Evolutionary conservation across 2,888 invertebrate species (phyloP).

Genomic region (Empis stercorea): DNA sequence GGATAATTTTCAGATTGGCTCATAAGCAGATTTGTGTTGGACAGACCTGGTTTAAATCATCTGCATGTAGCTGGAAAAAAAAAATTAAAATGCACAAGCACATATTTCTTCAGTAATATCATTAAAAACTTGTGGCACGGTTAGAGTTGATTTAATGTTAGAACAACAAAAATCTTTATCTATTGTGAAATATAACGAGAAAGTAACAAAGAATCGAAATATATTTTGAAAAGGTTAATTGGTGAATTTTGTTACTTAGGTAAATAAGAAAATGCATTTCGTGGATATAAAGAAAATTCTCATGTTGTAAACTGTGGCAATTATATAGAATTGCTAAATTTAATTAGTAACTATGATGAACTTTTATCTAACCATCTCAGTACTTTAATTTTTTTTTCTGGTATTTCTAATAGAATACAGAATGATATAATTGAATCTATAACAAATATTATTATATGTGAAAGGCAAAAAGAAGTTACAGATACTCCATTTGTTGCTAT

Average conservation of each 20-base stretch:
- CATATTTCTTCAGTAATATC: background rate
- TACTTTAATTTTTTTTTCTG: background rate
- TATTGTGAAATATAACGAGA: background rate
- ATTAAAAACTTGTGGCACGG: background rate
- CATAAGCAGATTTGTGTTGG: background rate
- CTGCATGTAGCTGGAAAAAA: background rate
- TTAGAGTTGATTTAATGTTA: background rate
- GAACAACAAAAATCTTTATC: background rate
- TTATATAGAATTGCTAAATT: background rate
- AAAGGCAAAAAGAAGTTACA: constrained; percentile 18
- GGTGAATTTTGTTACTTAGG: background rate
- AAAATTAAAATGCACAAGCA: background rate
- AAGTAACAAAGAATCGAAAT: background rate
- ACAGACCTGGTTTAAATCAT: background rate
- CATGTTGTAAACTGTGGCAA: background rate
- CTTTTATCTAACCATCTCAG: background rate
- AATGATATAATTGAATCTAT: background rate
- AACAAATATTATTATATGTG: background rate
- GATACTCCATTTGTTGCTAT: constrained; percentile 16
- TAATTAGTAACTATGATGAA: background rate
- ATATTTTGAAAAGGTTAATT: background rate
- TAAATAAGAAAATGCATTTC: background rate
- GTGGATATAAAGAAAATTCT: background rate
- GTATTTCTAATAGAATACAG: background rate
- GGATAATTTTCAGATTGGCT: background rate